Base-by-base conservation (phyloP, 2,888 invertebrate species). In the Achlya flavicornis region DNA sequence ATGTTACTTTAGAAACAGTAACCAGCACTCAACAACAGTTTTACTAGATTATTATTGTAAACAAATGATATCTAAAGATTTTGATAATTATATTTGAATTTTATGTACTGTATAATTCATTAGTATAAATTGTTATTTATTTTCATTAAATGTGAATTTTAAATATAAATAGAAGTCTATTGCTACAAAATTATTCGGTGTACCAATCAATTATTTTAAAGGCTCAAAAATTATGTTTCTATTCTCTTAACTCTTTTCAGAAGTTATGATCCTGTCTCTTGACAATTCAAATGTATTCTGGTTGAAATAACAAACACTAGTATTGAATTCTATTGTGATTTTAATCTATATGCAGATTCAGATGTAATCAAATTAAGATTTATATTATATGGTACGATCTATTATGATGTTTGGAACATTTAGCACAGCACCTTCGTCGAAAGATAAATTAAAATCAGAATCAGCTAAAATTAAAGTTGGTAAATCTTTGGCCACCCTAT, bases 291-390 rank as follows among this genome's bases (percentile, higher is more conserved):
- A 53, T 53, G 19, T 53, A 53, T 53, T 53, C 19, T 53, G 19
- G 19, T 53, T 53, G 19, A 10, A 53, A 7, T 53, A 19, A 53
- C 19, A 19, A 53, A 53, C 19, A 53, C 19, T 53, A 8, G 3
- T 46, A 53, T 53, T 19, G 19, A 26, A 53, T 53, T 19, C 16
- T 53, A 53, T 53, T 19, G 19, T 53, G 53, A 53, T 53, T 53
- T 53, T 19, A 53, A 53, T 60, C 19, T 16, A 41, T 46, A 61
- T 46, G 41, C 46, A 32, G 12, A 41, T 16, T 61, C 12, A 61
- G 8, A 46, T 32, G 26, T 11, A 61, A 14, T 43, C 41, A 32
- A 46, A 61, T 41, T 53, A 53, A 19, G 19, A 14, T 19, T 48
- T 10, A 12, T 7, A 41, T 7, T 3, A n/a, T 53, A 19, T 19